phyloP scores from a whole-genome alignment of 2,888 invertebrate genomes.

The Bursaphelenchus okinawaensis region DNA sequence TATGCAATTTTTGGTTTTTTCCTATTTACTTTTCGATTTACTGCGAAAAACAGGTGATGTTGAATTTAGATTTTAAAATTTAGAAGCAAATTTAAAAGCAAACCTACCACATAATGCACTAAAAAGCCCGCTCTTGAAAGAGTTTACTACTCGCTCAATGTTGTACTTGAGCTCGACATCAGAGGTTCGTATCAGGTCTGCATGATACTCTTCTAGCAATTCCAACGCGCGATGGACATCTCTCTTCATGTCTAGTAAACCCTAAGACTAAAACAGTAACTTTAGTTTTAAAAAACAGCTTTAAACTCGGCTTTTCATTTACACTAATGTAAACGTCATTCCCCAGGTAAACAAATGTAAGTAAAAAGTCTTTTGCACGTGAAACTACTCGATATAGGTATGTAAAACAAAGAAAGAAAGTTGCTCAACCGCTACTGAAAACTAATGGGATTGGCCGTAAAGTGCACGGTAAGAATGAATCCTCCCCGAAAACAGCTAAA shows the following conservation, averaged over 20 bases:
- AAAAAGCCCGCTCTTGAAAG: conserved; percentile 95
- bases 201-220: conserved; percentile 94
- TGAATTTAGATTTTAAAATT: background rate
- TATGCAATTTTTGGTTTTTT: no score
- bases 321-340: no score
- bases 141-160: conserved; percentile 92
- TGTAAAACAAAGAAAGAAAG: no score
- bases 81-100: background rate
- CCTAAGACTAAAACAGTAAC: no score
- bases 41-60: background rate
- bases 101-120: conserved; percentile 85
- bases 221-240: conserved; percentile 97
- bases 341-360: no score
- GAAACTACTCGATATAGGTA: no score
- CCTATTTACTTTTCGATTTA: background rate
- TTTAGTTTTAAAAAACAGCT: no score
- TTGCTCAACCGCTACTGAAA: no score
- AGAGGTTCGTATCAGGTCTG: conserved; percentile 80
- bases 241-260: conserved; percentile 21
- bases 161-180: conserved; percentile 89
- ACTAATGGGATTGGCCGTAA: no score
- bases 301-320: no score
- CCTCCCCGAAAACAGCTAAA: background rate
- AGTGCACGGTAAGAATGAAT: no score
- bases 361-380: no score